Evolutionary conservation across 2,113 vertebrate genomes (phyloP), one percentile per base, ranked within the genome.

Genomic region (Aix galericulata): DNA sequence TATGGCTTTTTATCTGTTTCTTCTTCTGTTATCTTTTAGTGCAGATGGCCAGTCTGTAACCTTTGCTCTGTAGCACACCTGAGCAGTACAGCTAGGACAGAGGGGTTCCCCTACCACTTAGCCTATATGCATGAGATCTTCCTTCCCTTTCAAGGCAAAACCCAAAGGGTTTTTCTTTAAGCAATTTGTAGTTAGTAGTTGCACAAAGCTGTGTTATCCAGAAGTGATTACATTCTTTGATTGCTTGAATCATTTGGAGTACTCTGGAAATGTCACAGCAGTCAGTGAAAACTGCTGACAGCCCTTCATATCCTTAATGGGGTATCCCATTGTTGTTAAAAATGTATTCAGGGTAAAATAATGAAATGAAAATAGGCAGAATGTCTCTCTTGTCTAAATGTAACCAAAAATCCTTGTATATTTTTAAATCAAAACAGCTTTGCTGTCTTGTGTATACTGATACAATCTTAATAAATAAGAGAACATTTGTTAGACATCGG

Each of bases 281-380:
- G 74, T 83, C 74, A 78, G 46, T 77, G 38, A 66, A 72, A 94
- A 76, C 52, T 26, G 22, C 77, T 82, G 88, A 79, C 66, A 89
- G 48, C 29, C 68, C 67, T 89, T 94, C 17, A 7, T 40, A 66
- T 79, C 59, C 29, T 73, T 78, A 18, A 29, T 44, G 34, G 48
- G 8, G 44, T 55, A 22, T 82, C 38, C 53, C 66, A 58, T 80
- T 84, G 44, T 77, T 74, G 71, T 71, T 88, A 64, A 89, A 91
- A 89, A 88, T 0, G 1, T 26, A 73, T 79, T 80, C 60, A 46
- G 29, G 26, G 48, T 82, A 59, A 94, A 93, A 60, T 42, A 79
- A 56, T 56, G 71, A 42, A 17, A 74, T 50, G 34, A 88, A 94
- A 91, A 86, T 17, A 94, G 69, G 64, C 92, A 96, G 77, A 76